Evolutionary conservation across 2,888 invertebrate genomes (phyloP), one percentile per base, ranked within the genome.

Genomic region (Drosophila sordidula): DNA sequence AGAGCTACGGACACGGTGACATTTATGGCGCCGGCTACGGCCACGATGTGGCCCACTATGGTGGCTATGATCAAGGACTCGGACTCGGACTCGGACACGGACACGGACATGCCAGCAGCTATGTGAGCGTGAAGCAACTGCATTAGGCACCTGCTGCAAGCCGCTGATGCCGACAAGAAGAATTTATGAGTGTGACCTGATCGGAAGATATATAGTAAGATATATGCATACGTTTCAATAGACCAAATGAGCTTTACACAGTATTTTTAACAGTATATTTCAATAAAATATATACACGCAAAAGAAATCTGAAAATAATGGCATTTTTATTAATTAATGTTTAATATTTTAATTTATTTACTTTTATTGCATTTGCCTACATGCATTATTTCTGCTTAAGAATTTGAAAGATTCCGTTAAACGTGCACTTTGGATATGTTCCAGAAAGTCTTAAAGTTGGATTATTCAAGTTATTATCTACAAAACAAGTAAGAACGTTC

Each of bases 81-180:
- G 78, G 73, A 25, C 61, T 72, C 26, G 78, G 79, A 12, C 80
- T 62, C 36, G 78, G 73, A 25, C 61, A 74, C 26, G 78, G 79
- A 12, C 80, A 88, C 34, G 91, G 89, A 3, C 80, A 86, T 32
- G 90, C 91, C 55, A 89, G 83, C 70, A 91, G 91, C 70, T 91
- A 91, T 65, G 83, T 74, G 16, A 89, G 87, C 59, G 74, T 91
- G 1, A 90, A 91, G 57, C 91, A 91, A 12, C 74, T 80, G 45
- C 75, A 82, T 51, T 90, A 67, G 68, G 44, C 32, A 51, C 29
- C 50, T 18, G 36, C 6, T 41, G 12, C 54, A 11, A 11, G 12
- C 32, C 22, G 12, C 36, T 16, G 18, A 38, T n/a, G 26, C 9
- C 29, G 34, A 57, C n/a, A 18, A 16, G 11, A 11, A 29, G 14